phyloP scores from a whole-genome alignment of 2,888 invertebrate genomes.

The Amphipyra berbera region DNA sequence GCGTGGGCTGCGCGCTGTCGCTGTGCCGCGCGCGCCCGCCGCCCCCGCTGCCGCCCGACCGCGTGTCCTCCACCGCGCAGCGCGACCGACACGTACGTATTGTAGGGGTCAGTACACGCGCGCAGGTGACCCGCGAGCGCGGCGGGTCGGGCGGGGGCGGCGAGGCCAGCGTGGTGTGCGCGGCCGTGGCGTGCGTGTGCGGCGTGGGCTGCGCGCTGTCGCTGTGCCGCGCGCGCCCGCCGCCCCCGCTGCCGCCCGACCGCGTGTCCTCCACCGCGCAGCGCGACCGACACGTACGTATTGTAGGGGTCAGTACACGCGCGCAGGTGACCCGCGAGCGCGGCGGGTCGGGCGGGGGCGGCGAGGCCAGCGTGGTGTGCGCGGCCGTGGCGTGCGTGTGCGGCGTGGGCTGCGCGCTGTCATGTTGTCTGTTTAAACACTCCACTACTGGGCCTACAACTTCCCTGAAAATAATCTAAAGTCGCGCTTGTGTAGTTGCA shows the following conservation, averaged over 20 bases:
- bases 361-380: constrained; percentile 91
- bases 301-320: no score
- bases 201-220: constrained; percentile 91
- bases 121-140: constrained; percentile 72
- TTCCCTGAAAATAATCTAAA: no score
- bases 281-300: constrained; percentile 56
- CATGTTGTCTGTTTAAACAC: no score
- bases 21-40: constrained; percentile 85
- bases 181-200: constrained; percentile 91
- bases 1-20: constrained; percentile 91
- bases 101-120: no score
- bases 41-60: constrained; percentile 81
- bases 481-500: no score
- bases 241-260: constrained; percentile 81
- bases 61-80: constrained; percentile 81
- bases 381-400: constrained; percentile 91
- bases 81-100: constrained; percentile 56
- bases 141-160: constrained; percentile 73
- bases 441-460: neutral
- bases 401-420: constrained; percentile 91
- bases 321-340: constrained; percentile 73
- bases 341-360: constrained; percentile 68
- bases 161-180: constrained; percentile 91
- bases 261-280: constrained; percentile 81
- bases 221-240: constrained; percentile 84